Evolutionary conservation across 2,113 vertebrate species (phyloP).

Genomic region (Tychaedon coryphoeus): DNA sequence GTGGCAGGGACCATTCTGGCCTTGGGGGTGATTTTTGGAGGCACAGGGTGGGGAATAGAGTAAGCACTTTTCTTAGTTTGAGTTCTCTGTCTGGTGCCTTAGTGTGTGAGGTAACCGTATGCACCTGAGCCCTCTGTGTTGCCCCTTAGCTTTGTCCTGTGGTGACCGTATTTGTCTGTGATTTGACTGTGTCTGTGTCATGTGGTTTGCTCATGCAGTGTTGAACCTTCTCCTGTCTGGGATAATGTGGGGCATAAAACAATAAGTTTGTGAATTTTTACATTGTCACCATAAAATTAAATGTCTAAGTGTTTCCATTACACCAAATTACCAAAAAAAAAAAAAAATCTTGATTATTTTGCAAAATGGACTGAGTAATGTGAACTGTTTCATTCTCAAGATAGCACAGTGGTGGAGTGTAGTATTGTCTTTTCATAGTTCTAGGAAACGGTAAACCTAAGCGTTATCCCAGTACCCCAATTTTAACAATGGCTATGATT

Average conservation of each 20-base stretch:
- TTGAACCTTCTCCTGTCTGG: slow-evolving; percentile 96
- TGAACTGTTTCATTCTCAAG: background rate
- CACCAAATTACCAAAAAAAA: background rate
- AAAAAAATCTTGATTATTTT: background rate
- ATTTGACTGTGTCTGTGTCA: slow-evolving; percentile 86
- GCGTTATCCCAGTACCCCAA: background rate
- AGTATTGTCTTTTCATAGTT: background rate
- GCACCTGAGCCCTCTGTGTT: slow-evolving; percentile 79
- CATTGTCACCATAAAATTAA: slow-evolving; percentile 14
- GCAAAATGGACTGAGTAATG: background rate
- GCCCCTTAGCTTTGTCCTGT: slow-evolving; percentile 86
- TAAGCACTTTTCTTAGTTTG: slow-evolving; percentile 95
- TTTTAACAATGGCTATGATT: background rate
- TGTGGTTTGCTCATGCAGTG: slow-evolving; percentile 89
- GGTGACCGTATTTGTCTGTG: slow-evolving; percentile 88
- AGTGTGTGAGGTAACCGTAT: slow-evolving; percentile 80
- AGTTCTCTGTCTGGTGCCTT: slow-evolving; percentile 86
- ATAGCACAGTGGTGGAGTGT: background rate
- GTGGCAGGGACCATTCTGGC: slow-evolving; percentile 99
- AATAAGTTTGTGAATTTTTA: slow-evolving; percentile 47
- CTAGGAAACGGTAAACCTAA: background rate
- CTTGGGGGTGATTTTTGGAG: slow-evolving; percentile 99
- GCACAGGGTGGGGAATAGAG: slow-evolving; percentile 99
- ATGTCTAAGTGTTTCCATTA: slow-evolving; percentile 53
- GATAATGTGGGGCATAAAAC: slow-evolving; percentile 91